Conservation (phyloP, 2,113 vertebrate genomes). For the Pitta sordida region DNA sequence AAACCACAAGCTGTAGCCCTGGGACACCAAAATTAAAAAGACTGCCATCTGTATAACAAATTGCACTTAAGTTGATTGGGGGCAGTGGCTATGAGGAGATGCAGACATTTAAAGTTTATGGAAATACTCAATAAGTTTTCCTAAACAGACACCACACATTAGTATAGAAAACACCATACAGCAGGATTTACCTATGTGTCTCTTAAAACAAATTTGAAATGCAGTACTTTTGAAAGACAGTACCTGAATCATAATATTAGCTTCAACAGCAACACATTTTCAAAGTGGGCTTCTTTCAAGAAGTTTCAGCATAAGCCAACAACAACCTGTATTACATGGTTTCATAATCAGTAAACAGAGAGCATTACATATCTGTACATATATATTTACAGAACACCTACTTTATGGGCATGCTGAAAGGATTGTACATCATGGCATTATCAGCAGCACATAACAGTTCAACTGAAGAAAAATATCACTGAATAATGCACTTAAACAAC, state of each 20-base stretch:
- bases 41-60: conserved; percentile 65
- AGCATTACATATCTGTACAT: conserved; percentile 76
- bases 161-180: conserved; percentile 72
- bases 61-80: conserved; percentile 60
- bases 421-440: conserved; percentile 63
- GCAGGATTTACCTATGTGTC: conserved; percentile 72
- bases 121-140: conserved; percentile 65
- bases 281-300: conserved; percentile 87
- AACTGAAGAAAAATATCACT: conserved; percentile 18
- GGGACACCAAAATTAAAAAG: conserved; percentile 58
- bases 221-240: conserved; percentile 85
- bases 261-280: conserved; percentile 89
- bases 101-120: conserved; percentile 71
- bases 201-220: conserved; percentile 80
- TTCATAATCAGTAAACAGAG: conserved; percentile 89
- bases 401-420: conserved; percentile 68
- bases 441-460: conserved; percentile 34
- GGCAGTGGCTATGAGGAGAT: conserved; percentile 66
- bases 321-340: conserved; percentile 89
- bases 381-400: conserved; percentile 76
- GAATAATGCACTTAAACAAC: conserved; percentile 62
- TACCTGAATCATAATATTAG: conserved; percentile 88
- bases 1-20: conserved; percentile 64
- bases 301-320: conserved; percentile 89
- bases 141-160: conserved; percentile 67